Evolutionary conservation across 2,888 invertebrate species (phyloP).

Genomic region (Dicranocentrus wangi): DNA sequence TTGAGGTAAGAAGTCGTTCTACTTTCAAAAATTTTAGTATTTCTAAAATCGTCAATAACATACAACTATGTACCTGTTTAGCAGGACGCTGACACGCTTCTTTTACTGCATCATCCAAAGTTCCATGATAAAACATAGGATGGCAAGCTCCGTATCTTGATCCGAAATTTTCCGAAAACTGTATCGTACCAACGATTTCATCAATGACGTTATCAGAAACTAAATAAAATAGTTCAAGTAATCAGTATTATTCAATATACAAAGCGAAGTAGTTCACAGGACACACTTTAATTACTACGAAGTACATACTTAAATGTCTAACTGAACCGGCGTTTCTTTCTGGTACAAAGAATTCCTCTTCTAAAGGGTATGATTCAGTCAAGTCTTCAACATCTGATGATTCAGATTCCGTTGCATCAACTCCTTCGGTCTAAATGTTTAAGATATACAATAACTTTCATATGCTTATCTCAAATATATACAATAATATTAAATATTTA

Average conservation of each 20-base stretch:
- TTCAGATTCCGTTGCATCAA: conserved; percentile 71
- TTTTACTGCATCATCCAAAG: conserved; percentile 90
- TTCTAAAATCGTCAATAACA: neutral
- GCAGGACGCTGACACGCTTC: conserved; percentile 92
- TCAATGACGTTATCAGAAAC: conserved; percentile 91
- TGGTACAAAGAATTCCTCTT: conserved; percentile 88
- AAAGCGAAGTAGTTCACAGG: too few relatives aligned
- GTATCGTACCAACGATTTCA: conserved; percentile 88
- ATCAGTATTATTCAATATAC: conserved; percentile 41
- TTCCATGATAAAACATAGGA: conserved; percentile 93
- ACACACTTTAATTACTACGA: too few relatives aligned
- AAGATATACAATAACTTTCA: neutral
- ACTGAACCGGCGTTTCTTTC: conserved; percentile 76
- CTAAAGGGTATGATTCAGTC: conserved; percentile 86
- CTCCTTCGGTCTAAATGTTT: neutral
- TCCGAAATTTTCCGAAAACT: conserved; percentile 90
- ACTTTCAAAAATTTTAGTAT: conserved; percentile 7
- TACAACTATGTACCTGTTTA: conserved; percentile 82
- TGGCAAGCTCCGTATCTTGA: conserved; percentile 89
- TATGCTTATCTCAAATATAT: neutral
- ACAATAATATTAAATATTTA: neutral
- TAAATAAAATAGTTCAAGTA: too few relatives aligned
- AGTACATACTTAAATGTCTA: conserved; percentile 81
- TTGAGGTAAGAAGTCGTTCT: neutral
- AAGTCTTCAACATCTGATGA: conserved; percentile 88